Evolutionary conservation across 2,113 vertebrate species (phyloP).

Genomic region (Phrynocephalus versicolor): DNA sequence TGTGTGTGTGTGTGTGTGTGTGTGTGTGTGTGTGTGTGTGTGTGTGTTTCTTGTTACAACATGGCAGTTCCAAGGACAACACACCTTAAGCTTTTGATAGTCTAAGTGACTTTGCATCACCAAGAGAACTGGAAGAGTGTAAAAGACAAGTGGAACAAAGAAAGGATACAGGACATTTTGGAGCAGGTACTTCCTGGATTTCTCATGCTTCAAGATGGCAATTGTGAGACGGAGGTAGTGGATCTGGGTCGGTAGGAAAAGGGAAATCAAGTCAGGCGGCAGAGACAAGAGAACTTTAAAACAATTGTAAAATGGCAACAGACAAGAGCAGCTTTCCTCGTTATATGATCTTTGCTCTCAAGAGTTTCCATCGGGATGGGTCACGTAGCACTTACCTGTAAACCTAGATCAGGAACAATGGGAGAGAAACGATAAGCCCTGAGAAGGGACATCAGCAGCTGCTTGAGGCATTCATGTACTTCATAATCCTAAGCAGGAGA

Average conservation of each 20-base stretch:
- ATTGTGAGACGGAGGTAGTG: constrained; percentile 93
- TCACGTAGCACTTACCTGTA: constrained; percentile 81
- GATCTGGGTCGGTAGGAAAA: constrained; percentile 78
- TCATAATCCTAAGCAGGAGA: constrained; percentile 88
- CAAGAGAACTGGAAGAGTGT: constrained; percentile 3
- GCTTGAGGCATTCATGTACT: constrained; percentile 94
- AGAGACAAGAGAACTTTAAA: not conserved
- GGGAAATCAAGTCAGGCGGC: not conserved
- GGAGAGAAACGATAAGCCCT: constrained; percentile 96
- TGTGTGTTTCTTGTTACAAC: not conserved
- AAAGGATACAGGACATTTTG: constrained; percentile 93
- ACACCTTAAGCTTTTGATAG: constrained; percentile 5
- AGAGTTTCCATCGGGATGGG: not conserved
- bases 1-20: no score
- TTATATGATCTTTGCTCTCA: constrained; percentile 25
- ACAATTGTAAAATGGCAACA: not conserved
- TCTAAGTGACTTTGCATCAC: constrained; percentile 22
- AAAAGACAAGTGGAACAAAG: constrained; percentile 70
- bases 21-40: no score
- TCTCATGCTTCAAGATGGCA: constrained; percentile 91
- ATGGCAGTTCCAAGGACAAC: not conserved
- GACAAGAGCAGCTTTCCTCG: not conserved
- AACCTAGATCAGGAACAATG: constrained; percentile 93
- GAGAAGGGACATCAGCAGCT: constrained; percentile 95
- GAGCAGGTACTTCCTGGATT: constrained; percentile 94